Base-by-base conservation (phyloP, 2,113 vertebrate species). In the Lipophrys pholis region DNA sequence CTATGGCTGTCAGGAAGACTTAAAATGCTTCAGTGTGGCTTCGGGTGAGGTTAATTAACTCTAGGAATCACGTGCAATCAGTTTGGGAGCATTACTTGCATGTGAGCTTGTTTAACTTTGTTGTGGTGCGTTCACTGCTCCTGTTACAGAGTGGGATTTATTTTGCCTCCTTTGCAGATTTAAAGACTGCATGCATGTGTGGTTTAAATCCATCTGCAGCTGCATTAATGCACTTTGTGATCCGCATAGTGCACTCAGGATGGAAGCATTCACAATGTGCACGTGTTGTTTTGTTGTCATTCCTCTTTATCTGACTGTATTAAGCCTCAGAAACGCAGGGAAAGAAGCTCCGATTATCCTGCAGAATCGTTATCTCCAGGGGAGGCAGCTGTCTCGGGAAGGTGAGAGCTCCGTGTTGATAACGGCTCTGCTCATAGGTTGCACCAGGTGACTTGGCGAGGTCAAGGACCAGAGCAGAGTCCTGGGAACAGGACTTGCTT, bases 21-120 rank as follows among this genome's bases (percentile, higher is more conserved):
- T 30, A 2, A 30, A 30, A 30, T 30, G 21, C 21, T 30, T 30
- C 21, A 30, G n/a, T n/a, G n/a, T n/a, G n/a, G n/a, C n/a, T n/a
- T n/a, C n/a, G n/a, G 21, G 4, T 30, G 21, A 30, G 2, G 21
- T 30, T 30, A 30, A 30, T 11, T 12, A 16, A 54, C 21, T 30
- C 2, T 30, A 30, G 21, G 21, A 30, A 39, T 89, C 85, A 89
- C 85, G 86, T 87, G 87, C 50, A 30, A 1, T 66, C 58, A 7
- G 78, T 89, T 80, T 78, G 39, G 15, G 42, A 0, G 49, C 1
- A 16, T 78, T 77, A 68, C 11, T 36, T 40, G 1, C 30, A 61
- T 42, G n/a, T 45, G 11, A 48, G 35, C 21, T 48, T 12, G 14
- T 45, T 14, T 30, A 30, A 30, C 21, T 30, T 30, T 30, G 2